phyloP scores from a whole-genome alignment of 2,797 vertebrate species.

The Emys orbicularis region DNA sequence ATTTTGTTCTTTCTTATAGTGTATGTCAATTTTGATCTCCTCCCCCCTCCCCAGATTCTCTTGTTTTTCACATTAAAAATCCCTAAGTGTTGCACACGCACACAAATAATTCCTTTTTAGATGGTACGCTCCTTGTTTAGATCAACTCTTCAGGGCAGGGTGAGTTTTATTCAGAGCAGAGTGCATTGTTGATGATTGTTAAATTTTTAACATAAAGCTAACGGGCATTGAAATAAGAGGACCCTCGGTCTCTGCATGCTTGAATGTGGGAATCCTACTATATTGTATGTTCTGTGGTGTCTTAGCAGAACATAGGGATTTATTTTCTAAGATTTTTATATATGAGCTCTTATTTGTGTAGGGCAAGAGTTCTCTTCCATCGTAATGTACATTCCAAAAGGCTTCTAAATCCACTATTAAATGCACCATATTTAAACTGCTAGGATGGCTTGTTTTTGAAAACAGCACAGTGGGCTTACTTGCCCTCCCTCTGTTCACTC shows the following conservation, averaged over 20 bases:
- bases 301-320: background rate
- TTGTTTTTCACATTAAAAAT: background rate
- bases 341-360: background rate
- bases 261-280: background rate
- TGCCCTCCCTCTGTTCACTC: background rate
- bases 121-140: slow-evolving; percentile 24
- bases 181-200: background rate
- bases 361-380: background rate
- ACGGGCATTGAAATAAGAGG: background rate
- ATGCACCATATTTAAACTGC: background rate
- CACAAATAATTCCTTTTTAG: slow-evolving; percentile 15
- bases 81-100: background rate
- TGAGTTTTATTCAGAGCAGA: background rate
- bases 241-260: background rate
- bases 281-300: background rate
- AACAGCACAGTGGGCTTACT: background rate
- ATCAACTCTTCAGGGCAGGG: background rate
- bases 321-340: background rate
- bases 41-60: background rate
- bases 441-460: background rate
- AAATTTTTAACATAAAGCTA: background rate
- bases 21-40: background rate
- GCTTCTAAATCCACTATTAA: background rate
- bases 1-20: background rate
- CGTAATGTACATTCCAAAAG: background rate